Base-by-base conservation (phyloP, 1,140 invertebrate genomes). In the Drosophila sucinea region DNA sequence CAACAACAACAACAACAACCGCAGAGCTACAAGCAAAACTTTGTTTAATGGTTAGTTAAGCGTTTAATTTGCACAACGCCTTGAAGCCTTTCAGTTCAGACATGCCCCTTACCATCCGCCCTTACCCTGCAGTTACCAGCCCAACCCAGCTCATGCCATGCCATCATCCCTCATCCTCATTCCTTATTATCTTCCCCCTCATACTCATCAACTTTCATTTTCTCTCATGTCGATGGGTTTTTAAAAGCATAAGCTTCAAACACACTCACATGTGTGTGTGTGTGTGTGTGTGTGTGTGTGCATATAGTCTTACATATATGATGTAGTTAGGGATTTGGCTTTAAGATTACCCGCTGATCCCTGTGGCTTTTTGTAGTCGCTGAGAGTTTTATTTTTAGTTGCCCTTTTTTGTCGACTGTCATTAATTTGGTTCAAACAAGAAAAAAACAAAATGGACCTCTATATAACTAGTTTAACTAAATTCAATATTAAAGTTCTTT, bases 1-100 rank as follows among this genome's bases (percentile, higher is more conserved):
- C 25, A 70, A 55, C 40, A 64, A 54, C 41, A 65, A 60, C 65
- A 74, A 78, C 67, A 65, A 68, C 73, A 85, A 82, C 82, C 82
- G 75, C 82, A 86, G 72, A 86, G 82, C 82, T 82, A 86, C 82
- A 86, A 82, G 79, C 71, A 73, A 86, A 85, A 86, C 83, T 86
- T 86, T 86, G 75, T 86, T 86, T 86, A 86, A 86, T 86, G 79
- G 82, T 86, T 86, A 86, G 82, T 86, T 86, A 86, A 86, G 83
- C 82, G 82, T 86, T 86, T 86, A 82, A 86, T 86, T 86, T 86
- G 79, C 82, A 76, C 73, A 76, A 76, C 65, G 65, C 73, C 73
- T 60, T 41, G 40, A 38, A 69, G 73, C 65, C 75, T 66, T 69
- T 76, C 65, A 69, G 55, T 63, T 23, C 73, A 56, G 35, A 41